These are phyloP conservation scores for Xenotilapia leptura DNA, from an alignment of 2,113 vertebrate genomes.

Conservation along the genomic window DNA sequence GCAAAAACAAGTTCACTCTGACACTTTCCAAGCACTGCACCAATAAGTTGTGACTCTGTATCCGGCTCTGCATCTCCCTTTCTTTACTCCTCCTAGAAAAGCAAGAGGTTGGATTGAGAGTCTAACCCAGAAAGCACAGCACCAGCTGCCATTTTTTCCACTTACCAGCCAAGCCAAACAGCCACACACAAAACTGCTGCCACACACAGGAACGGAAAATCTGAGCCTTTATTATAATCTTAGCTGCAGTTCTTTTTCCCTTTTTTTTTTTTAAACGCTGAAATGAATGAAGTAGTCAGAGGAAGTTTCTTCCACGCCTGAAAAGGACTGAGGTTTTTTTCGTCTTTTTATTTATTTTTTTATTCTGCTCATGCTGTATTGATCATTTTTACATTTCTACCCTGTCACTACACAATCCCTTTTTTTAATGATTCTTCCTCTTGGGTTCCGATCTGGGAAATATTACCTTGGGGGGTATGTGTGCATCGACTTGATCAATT, in stretches of 20 bases:
- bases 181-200: conserved; percentile 33
- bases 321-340: not conserved
- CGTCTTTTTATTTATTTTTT: not conserved
- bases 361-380: not conserved
- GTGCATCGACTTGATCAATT: not conserved
- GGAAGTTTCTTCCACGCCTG: not conserved
- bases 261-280: not conserved
- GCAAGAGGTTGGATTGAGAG: not conserved
- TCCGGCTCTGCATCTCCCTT: not conserved
- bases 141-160: conserved; percentile 25
- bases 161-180: conserved; percentile 55
- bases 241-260: conserved; percentile 2
- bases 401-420: not conserved
- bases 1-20: not conserved
- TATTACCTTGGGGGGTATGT: not conserved
- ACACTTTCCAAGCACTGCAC: not conserved
- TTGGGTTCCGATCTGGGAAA: not conserved
- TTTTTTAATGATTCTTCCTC: not conserved
- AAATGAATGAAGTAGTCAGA: conserved; percentile 10
- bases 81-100: not conserved
- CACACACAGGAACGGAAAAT: conserved; percentile 54
- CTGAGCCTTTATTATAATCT: conserved; percentile 39
- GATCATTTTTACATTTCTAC: not conserved
- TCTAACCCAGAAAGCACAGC: conserved; percentile 1
- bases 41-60: not conserved